Evolutionary conservation across 2,888 invertebrate species (phyloP), one percentile per base, ranked within the genome.

Genomic region (Coronaproctus castanopsis): DNA sequence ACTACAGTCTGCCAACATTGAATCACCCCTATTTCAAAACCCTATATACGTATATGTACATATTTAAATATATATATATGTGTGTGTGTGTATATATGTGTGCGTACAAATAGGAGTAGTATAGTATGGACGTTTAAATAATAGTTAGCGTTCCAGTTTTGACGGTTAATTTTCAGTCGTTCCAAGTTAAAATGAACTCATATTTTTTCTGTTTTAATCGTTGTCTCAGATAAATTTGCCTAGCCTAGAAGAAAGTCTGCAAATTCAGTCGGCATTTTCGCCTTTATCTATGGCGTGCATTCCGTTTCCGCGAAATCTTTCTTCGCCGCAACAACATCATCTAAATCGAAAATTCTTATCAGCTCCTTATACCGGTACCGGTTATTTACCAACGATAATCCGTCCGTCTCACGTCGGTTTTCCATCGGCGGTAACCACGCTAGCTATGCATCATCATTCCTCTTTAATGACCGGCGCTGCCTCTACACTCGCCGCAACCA

Each of bases 281-380:
- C 87, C 87, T 0, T 70, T 87, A 63, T 80, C 77, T 2, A 77
- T 87, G 63, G 69, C 70, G 24, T 68, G 70, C 55, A 62, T 65
- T 24, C 64, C 67, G 21, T 62, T 62, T 36, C 80, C 80, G 2
- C 76, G 80, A 0, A 59, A 57, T n/a, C 80, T 72, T 68, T 72
- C 72, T 62, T 74, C 75, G 2, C 72, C 72, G 62, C 74, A 75
- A 1, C 71, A 72, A 50, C 77, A 77, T 58, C 76, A 84, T n/a
- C 57, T 62, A 23, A 66, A 65, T 14, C 79, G 87, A 68, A 76
- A 87, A 62, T 87, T 88, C 70, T 72, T 88, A 1, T 81, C 87
- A 0, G 87, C 87, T 0, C 87, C 87, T 0, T 87, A 87, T 69
- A 80, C 85, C 19, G 87, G 87, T 2, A 86, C 87, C 0, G 87